A percentile compares a stretch with the other conserved stretches of the same genome.
Evolutionary conservation across 1,140 invertebrate genomes (phyloP).

Genomic region (Orussus abietinus): DNA sequence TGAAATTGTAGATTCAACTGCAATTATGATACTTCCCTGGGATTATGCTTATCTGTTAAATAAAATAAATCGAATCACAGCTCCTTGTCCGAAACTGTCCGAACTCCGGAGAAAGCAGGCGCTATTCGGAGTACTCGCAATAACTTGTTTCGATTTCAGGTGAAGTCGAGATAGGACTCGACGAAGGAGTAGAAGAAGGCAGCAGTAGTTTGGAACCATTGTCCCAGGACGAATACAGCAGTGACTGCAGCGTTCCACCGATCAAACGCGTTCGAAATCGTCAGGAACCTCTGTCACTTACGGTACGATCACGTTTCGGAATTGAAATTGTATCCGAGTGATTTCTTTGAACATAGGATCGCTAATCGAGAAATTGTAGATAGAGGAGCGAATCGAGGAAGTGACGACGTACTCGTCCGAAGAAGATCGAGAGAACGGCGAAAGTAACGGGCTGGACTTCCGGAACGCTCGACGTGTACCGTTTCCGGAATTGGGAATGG

Average conservation of each 20-base stretch:
- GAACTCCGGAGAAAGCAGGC: background rate
- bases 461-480: conserved; percentile 53
- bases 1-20: too few species aligned
- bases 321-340: too few species aligned
- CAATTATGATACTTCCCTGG: too few species aligned
- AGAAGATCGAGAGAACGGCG: conserved; percentile 32
- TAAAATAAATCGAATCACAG: too few species aligned
- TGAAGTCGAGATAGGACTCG: conserved; percentile 30
- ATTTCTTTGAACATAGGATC: too few species aligned
- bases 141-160: too few species aligned
- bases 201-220: conserved; percentile 41
- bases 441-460: conserved; percentile 32
- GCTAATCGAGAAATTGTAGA: too few species aligned
- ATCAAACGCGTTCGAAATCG: conserved; percentile 21
- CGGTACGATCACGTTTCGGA: conserved; percentile 28
- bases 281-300: conserved; percentile 41
- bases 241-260: conserved; percentile 31
- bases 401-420: conserved; percentile 43
- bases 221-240: conserved; percentile 44
- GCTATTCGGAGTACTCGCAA: too few species aligned
- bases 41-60: too few species aligned
- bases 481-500: conserved; percentile 69
- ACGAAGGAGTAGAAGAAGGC: conserved; percentile 33
- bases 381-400: conserved; percentile 57
- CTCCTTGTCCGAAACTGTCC: too few species aligned